Base-by-base conservation (phyloP, 2,113 vertebrate genomes). In the Pelvicachromis taeniatus region DNA sequence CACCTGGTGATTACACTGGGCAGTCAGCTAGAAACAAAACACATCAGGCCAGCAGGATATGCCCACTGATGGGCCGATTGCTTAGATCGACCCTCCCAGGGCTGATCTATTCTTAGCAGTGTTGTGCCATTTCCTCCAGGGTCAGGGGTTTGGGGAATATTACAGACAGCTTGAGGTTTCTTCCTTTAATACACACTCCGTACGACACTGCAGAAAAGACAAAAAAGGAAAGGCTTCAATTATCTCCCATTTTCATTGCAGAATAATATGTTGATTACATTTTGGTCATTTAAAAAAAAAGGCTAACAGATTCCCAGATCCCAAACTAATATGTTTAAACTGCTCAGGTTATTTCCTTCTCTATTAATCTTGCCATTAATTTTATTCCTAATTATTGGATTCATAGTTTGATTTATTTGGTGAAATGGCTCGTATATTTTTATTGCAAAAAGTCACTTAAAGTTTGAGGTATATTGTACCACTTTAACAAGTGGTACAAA, bases 1-100 rank as follows among this genome's bases (percentile, higher is more conserved):
- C 93, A 94, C 90, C 87, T 94, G 92, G 89, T 95, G 94, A 95
- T 96, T 95, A 94, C 93, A 87, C 78, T 6, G 82, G 89, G 92
- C 95, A 93, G 92, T 91, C 94, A 86, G 88, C 89, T 92, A 92
- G 92, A 96, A 96, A 93, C 82, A 78, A 92, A 94, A 88, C 83
- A 80, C 85, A 91, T 88, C 91, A 79, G 81, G 87, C 65, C 77
- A 33, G 83, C 81, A 90, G 92, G 92, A 94, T 89, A 68, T 91
- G 87, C 61, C 58, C 87, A 78, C 68, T 79, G 91, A 91, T 82
- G 86, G 85, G 77, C 81, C 33, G 23, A 35, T 84, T 42, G 68
- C 63, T 85, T 56, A 7, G 50, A 91, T 94, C 88, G 78, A 93
- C 87, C 87, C 82, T 84, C 52, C 42, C 79, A 52, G 78, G 38